Conservation (phyloP, 2,888 invertebrate genomes). For the Emmelina monodactyla region DNA sequence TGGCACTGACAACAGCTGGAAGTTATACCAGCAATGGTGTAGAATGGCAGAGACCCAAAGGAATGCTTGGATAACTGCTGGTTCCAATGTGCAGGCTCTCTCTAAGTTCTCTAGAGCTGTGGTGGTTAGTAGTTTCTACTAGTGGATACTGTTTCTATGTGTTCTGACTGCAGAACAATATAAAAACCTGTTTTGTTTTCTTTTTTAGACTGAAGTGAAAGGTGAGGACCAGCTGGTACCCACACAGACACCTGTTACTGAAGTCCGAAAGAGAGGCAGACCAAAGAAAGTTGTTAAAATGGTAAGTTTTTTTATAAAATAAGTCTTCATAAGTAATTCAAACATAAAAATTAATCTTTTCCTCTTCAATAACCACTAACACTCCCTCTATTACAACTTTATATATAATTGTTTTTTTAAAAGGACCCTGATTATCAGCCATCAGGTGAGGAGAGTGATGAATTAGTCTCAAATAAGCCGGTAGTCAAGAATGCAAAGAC, state of each 20-base stretch:
- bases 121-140: slow-evolving; percentile 54
- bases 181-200: not conserved
- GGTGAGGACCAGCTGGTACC: slow-evolving; percentile 51
- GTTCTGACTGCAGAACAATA: not conserved
- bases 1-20: slow-evolving; percentile 74
- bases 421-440: slow-evolving; percentile 46
- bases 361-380: too few relatives aligned
- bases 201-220: slow-evolving; percentile 46
- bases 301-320: too few relatives aligned
- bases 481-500: slow-evolving; percentile 27
- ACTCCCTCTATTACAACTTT: too few relatives aligned
- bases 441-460: slow-evolving; percentile 54
- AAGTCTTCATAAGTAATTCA: too few relatives aligned
- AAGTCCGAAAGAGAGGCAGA: slow-evolving; percentile 39
- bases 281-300: slow-evolving; percentile 34
- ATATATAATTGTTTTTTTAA: too few relatives aligned
- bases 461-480: slow-evolving; percentile 26
- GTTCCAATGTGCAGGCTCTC: slow-evolving; percentile 76
- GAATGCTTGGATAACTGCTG: slow-evolving; percentile 82
- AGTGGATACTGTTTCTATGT: not conserved
- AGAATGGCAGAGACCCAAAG: slow-evolving; percentile 77
- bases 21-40: slow-evolving; percentile 84
- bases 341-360: too few relatives aligned
- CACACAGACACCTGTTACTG: slow-evolving; percentile 32
- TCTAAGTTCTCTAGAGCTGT: slow-evolving; percentile 73